Evolutionary conservation across 2,888 invertebrate genomes (phyloP), one percentile per base, ranked within the genome.

Genomic region (Patella pellucida): DNA sequence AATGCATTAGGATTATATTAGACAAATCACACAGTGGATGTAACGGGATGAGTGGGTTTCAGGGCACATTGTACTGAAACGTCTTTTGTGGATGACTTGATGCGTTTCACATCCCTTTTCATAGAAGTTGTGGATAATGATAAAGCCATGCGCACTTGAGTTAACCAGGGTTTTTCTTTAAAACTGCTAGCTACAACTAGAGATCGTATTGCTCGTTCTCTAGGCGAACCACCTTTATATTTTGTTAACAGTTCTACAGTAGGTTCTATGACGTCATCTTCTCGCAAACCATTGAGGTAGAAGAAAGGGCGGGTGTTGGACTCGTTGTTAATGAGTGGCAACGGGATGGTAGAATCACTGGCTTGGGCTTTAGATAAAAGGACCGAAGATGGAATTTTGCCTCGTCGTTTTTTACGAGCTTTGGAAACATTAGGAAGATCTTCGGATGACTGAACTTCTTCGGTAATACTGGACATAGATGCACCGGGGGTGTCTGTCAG

Each of bases 91-190:
- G 11, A 19, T 11, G 62, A 62, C 62, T 62, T 62, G 19, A 41
- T 27, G 16, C 69, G 54, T n/a, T 68, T 77, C 52, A 85, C 80
- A 51, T 82, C 84, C 12, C 87, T 79, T 75, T 85, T 87, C 41
- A 90, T 83, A 0, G 88, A 86, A 52, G 85, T 85, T 19, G 85
- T 78, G 56, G 89, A 86, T 41, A 91, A 81, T 52, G 81, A 80
- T 84, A 89, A 85, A 2, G 91, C 91, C 83, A 90, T 87, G 9
- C 88, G 81, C 11, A 91, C 87, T 73, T 89, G 88, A 71, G 85
- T 82, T 50, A 91, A 79, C 90, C 90, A 91, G 3, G 90, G 88
- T 79, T 89, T 90, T 72, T 90, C 90, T 70, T 85, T 85, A 81
- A 90, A 90, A 15, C 85, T 84, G 80, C 87, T 89, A 12, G 90